Percentiles rank a stretch among this genome's conserved stretches.
Conservation (phyloP, 1,140 invertebrate genomes). For the Ectropis grisescens region DNA sequence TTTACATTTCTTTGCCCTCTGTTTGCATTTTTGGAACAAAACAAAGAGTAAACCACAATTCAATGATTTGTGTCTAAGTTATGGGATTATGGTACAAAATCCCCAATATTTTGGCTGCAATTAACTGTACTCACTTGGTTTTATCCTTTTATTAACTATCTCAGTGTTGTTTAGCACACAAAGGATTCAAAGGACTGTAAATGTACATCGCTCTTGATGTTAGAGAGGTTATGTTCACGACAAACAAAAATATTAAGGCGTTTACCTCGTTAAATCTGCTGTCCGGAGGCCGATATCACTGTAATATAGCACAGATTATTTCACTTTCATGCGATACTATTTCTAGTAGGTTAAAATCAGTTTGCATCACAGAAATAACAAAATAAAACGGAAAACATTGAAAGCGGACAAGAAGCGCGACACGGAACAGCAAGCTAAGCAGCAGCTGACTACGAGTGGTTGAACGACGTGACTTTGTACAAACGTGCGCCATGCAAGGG, state of each 20-base stretch:
- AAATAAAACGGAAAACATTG: conserved; percentile 72
- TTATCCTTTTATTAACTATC: too few species aligned
- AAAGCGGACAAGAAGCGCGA: conserved; percentile 72
- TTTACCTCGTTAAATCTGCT: conserved; percentile 57
- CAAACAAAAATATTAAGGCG: conserved; percentile 69
- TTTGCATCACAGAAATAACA: conserved; percentile 71
- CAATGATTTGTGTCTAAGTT: too few species aligned
- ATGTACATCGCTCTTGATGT: conserved; percentile 32
- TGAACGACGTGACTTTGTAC: conserved; percentile 44
- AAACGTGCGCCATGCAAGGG: conserved; percentile 12
- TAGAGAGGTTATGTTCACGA: conserved; percentile 63
- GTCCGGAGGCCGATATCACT: conserved; percentile 48
- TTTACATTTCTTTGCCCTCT: too few species aligned
- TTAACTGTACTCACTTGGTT: too few species aligned
- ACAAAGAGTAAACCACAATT: too few species aligned
- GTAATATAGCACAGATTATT: conserved; percentile 50
- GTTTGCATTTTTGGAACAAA: too few species aligned
- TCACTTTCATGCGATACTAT: conserved; percentile 45
- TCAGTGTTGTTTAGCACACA: too few species aligned
- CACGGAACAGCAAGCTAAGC: conserved; percentile 71
- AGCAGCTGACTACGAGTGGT: conserved; percentile 67
- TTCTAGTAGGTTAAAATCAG: conserved; percentile 58
- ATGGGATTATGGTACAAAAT: too few species aligned
- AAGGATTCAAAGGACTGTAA: conserved; percentile 34
- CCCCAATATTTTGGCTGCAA: too few species aligned